These are phyloP conservation scores for Ptyas mucosa DNA, from an alignment of 2,113 vertebrate genomes.

Conservation along the genomic window DNA sequence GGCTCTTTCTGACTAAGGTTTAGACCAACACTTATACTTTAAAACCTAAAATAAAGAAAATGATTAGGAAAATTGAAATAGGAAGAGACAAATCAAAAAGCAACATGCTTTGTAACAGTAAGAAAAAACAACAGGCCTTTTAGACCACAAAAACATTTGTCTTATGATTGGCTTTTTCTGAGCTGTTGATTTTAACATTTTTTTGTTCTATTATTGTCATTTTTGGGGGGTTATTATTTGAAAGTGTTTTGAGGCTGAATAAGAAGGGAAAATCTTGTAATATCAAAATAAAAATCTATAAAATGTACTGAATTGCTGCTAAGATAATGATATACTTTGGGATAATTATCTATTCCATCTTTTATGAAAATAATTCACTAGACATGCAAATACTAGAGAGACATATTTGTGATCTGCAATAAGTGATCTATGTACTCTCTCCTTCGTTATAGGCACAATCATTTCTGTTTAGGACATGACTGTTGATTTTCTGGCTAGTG, in stretches of 20 bases:
- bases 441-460: no score
- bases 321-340: no score
- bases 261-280: neutral
- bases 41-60: neutral
- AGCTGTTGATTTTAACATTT: neutral
- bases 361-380: neutral
- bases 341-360: neutral
- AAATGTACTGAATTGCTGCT: neutral
- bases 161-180: neutral
- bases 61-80: neutral
- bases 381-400: neutral
- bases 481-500: neutral
- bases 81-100: neutral
- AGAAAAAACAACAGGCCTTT: neutral
- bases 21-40: neutral
- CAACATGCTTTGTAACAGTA: neutral
- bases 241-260: neutral
- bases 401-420: neutral
- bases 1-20: neutral
- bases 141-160: neutral
- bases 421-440: neutral
- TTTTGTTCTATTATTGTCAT: neutral
- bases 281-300: neutral
- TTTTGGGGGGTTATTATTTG: neutral
- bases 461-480: neutral